These are phyloP conservation scores for Listrodromus nycthemerus DNA, from an alignment of 2,888 invertebrate species.

Conservation along the genomic window DNA sequence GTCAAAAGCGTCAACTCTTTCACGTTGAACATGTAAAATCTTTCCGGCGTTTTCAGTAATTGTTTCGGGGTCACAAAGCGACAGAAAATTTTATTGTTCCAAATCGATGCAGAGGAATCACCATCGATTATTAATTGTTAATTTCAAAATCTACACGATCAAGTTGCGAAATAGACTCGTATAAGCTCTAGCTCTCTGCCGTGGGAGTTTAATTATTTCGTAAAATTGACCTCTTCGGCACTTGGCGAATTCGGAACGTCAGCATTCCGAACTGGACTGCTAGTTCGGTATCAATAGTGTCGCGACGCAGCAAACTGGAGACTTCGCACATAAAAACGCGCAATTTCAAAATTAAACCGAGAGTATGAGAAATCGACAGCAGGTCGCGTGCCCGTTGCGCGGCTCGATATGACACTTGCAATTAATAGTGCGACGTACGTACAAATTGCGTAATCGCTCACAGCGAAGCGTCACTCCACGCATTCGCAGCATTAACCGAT, in stretches of 20 bases:
- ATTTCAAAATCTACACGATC: background rate
- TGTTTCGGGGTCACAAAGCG: too few species aligned
- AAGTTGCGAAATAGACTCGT: background rate
- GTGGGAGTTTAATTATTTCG: conserved; percentile 36
- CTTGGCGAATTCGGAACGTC: background rate
- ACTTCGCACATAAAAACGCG: background rate
- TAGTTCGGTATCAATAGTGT: background rate
- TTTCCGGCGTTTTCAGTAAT: too few species aligned
- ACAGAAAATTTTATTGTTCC: too few species aligned
- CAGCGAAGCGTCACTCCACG: conserved; percentile 7
- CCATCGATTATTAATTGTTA: background rate
- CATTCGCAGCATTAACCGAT: conserved; percentile 25
- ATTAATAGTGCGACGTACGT: conserved; percentile 65
- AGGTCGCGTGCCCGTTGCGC: conserved; percentile 57
- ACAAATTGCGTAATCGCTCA: conserved; percentile 65
- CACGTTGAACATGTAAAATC: too few species aligned
- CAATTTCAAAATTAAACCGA: background rate
- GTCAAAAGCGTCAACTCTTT: too few species aligned
- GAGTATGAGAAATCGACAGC: conserved; percentile 9
- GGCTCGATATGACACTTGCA: conserved; percentile 54
- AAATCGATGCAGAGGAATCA: too few species aligned
- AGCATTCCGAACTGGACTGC: background rate
- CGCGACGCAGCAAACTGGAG: background rate
- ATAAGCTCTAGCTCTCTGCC: conserved; percentile 21
- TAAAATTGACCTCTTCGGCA: conserved; percentile 6